Base-by-base conservation (phyloP, 2,888 invertebrate genomes). In the Teleogryllus oceanicus region DNA sequence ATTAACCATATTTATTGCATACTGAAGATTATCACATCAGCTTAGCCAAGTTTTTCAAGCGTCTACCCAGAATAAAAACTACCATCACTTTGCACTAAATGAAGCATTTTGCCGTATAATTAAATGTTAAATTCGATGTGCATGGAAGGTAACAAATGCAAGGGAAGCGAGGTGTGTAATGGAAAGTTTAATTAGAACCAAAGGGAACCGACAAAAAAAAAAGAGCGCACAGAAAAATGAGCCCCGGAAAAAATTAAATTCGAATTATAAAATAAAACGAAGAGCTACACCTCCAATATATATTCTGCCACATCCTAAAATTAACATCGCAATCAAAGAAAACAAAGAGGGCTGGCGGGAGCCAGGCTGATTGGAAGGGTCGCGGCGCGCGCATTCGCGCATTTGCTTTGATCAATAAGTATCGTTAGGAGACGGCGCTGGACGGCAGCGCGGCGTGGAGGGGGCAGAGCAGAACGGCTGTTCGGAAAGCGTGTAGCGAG, bases 21-120 rank as follows among this genome's bases (percentile, higher is more conserved):
- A 62, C 62, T n/a, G 37, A 62, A 62, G 62, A 62, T 62, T 62
- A 62, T n/a, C n/a, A 62, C 62, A 62, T 18, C n/a, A 62, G 62
- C 13, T 62, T 62, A 62, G 62, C 62, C 37, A 62, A 62, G 16
- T 62, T 62, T n/a, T 62, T 62, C 62, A 0, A 18, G 13, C 62
- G 62, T n/a, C 62, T 13, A n/a, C n/a, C 16, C 62, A 4, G 62
- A 62, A 62, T 18, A 62, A 62, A 62, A n/a, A 18, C 62, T 62
- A 62, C 62, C 13, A 8, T 18, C 13, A 12, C n/a, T 62, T n/a
- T 18, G 16, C 62, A 62, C 13, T 62, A 62, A 62, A 62, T 62
- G 62, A 62, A 62, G 62, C 62, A 62, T 62, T n/a, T 4, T 11
- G n/a, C 16, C 62, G 62, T 62, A n/a, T 62, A 62, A 62, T 62